phyloP scores from a whole-genome alignment of 2,797 vertebrate species.

The Odontamblyopus lacepedii region DNA sequence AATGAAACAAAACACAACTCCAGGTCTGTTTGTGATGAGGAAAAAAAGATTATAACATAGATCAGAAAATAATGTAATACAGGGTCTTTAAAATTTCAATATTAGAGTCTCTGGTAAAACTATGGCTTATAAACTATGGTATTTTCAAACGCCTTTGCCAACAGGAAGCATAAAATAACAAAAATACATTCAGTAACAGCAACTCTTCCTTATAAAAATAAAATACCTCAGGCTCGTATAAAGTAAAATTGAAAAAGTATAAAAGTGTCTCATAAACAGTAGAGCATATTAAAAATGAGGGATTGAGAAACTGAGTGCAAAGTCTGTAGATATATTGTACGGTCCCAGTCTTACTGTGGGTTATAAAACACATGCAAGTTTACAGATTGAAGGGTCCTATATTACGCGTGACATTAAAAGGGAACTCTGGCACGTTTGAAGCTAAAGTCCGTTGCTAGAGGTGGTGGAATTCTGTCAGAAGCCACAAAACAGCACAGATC shows the following conservation, averaged over 20 bases:
- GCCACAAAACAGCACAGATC: too few species aligned
- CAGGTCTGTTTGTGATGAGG: too few species aligned
- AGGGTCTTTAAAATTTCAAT: background rate
- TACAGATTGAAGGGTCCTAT: too few species aligned
- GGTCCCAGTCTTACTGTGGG: background rate
- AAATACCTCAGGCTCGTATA: background rate
- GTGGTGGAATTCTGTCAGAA: too few species aligned
- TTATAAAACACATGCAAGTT: background rate
- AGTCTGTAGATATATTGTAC: background rate
- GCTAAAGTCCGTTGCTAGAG: too few species aligned
- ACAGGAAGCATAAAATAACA: background rate
- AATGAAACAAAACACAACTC: too few species aligned
- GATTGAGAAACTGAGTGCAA: background rate
- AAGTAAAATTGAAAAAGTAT: background rate
- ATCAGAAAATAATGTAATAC: too few species aligned
- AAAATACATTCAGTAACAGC: background rate
- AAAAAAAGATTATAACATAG: too few species aligned
- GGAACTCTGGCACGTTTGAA: too few species aligned
- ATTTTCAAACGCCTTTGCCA: background rate
- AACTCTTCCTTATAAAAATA: background rate
- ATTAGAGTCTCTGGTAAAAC: background rate
- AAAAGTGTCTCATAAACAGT: background rate
- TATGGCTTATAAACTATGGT: background rate
- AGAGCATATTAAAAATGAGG: background rate
- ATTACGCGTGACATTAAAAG: too few species aligned